phyloP scores from a whole-genome alignment of 2,888 invertebrate species.

The Galerucella pusilla region DNA sequence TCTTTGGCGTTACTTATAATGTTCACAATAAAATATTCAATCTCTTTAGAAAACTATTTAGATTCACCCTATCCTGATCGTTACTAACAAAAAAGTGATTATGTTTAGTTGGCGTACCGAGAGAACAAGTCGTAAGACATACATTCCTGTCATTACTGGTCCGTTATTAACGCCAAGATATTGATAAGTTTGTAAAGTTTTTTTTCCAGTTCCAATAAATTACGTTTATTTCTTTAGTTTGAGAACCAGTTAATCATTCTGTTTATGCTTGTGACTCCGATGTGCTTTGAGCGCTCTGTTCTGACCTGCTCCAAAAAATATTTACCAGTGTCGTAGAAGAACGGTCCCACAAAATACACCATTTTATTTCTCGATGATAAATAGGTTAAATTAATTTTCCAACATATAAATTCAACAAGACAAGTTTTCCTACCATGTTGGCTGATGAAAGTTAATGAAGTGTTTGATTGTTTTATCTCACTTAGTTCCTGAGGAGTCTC shows the following conservation, averaged over 20 bases:
- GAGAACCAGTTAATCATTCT: slow-evolving; percentile 65
- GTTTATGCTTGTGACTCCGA: slow-evolving; percentile 64
- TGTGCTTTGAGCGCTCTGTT: slow-evolving; percentile 42
- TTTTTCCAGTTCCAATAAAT: slow-evolving; percentile 64
- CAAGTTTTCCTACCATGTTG: too few species aligned
- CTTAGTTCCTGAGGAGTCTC: too few species aligned
- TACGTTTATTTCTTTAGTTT: slow-evolving; percentile 65
- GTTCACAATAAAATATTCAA: too few species aligned
- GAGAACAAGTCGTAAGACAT: slow-evolving; percentile 38
- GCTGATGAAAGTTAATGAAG: too few species aligned
- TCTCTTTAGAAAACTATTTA: too few species aligned
- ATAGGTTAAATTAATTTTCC: too few species aligned
- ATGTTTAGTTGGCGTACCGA: slow-evolving; percentile 6
- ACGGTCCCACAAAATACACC: neutral
- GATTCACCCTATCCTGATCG: too few species aligned
- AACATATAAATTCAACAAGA: too few species aligned
- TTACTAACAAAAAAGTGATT: neutral
- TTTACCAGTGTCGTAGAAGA: neutral
- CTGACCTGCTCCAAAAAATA: slow-evolving; percentile 19
- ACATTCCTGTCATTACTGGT: slow-evolving; percentile 64
- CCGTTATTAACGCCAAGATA: slow-evolving; percentile 65
- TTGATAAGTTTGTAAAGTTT: slow-evolving; percentile 65
- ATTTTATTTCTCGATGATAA: neutral
- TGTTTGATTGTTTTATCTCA: too few species aligned
- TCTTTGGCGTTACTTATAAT: too few species aligned